Evolutionary conservation across 2,113 vertebrate genomes (phyloP).

Genomic region (Nothoprocta perdicaria): DNA sequence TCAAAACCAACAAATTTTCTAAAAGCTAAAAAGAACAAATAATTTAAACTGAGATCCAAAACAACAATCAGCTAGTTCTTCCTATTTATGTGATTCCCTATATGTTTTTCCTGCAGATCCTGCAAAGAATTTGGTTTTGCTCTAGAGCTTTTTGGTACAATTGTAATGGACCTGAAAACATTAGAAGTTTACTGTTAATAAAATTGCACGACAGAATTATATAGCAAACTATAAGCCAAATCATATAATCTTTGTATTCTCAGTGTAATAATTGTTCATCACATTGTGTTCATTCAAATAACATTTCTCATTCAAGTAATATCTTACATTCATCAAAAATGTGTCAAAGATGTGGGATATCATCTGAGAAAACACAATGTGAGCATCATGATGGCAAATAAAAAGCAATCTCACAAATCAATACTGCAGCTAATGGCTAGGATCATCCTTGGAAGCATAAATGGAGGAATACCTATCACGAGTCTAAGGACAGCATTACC

Average conservation of each 20-base stretch:
- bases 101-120: not conserved
- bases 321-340: not conserved
- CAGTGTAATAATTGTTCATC: not conserved
- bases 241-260: not conserved
- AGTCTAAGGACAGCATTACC: not conserved
- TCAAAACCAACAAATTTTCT: not conserved
- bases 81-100: fast-evolving
- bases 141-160: not conserved
- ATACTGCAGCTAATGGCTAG: not conserved
- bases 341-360: not conserved
- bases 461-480: not conserved
- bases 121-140: not conserved
- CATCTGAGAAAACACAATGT: not conserved
- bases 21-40: not conserved
- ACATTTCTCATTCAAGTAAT: not conserved
- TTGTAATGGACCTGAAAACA: not conserved
- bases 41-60: not conserved
- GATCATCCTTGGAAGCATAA: not conserved
- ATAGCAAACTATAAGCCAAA: not conserved
- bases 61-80: not conserved
- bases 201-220: not conserved
- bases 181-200: not conserved
- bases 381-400: not conserved
- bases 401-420: not conserved
- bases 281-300: not conserved